A percentile compares a stretch with the other conserved stretches of the same genome.
Evolutionary conservation across 1,140 invertebrate genomes (phyloP).

Genomic region (Vanessa atalanta): DNA sequence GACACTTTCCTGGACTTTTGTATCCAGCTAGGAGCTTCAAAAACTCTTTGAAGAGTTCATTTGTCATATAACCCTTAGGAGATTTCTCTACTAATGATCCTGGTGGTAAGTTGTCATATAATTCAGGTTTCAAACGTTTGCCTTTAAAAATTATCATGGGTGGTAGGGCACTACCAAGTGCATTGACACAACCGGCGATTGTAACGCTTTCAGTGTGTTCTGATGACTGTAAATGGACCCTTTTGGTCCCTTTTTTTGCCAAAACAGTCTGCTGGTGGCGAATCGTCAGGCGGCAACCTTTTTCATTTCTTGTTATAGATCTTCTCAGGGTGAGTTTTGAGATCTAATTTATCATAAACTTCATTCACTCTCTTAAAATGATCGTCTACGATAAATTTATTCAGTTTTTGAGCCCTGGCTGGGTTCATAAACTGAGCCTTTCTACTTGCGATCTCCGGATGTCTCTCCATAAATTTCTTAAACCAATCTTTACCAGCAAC

Average conservation of each 20-base stretch:
- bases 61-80: constrained; percentile 15
- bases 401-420: constrained; percentile 35
- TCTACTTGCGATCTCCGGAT: constrained; percentile 41
- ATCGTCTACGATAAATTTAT: constrained; percentile 31
- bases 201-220: constrained; percentile 74
- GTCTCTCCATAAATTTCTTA: constrained; percentile 27
- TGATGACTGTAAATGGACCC: constrained; percentile 57
- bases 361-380: constrained; percentile 18
- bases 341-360: constrained; percentile 34
- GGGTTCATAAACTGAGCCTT: constrained; percentile 67
- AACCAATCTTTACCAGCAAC: constrained; percentile 38
- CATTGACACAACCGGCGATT: constrained; percentile 60
- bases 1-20: constrained; percentile 7
- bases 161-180: constrained; percentile 46
- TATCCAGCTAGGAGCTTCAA: background rate
- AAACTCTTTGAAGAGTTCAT: background rate
- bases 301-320: constrained; percentile 32
- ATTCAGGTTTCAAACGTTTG: constrained; percentile 54
- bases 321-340: constrained; percentile 27
- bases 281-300: constrained; percentile 38
- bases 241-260: constrained; percentile 56
- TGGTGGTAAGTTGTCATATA: constrained; percentile 51
- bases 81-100: constrained; percentile 38
- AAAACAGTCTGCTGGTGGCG: constrained; percentile 59
- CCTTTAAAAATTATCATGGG: constrained; percentile 55